Base-by-base conservation (phyloP, 2,113 vertebrate genomes). In the Tenebrosternarchus preto region DNA sequence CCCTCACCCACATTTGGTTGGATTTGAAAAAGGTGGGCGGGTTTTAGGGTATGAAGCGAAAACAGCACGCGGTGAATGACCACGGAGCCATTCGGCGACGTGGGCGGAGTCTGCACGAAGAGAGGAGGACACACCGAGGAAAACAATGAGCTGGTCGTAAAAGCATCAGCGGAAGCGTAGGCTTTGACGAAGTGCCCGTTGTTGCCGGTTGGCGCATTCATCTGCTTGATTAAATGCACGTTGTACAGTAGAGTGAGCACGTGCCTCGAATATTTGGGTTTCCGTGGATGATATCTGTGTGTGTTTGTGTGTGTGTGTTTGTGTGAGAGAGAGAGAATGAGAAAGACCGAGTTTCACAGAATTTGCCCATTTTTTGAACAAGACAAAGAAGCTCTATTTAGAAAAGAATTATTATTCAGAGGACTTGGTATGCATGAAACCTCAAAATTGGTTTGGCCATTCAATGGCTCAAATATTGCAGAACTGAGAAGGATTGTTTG, bases 271-370 rank as follows among this genome's bases (percentile, higher is more conserved):
- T 77, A 24, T 53, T 83, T 39, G n/a, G n/a, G 0, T 73, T 83
- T 83, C 82, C 73, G 55, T 75, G 53, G 79, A 78, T 16, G 25
- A 20, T 68, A 31, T 73, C 25, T 74, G 61, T 53, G 39, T 74
- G n/a, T 69, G 24, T 24, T 25, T 64, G n/a, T 55, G 15, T 79
- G 25, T 69, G 50, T 74, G 72, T 66, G 29, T 25, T 4, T 53
- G 53, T 46, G 25, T 24, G 24, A 7, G 7, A 59, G n/a, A 36
- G 11, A 61, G 29, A 72, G 85, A 36, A 85, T 60, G 5, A 36
- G 11, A 61, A 24, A n/a, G n/a, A n/a, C n/a, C n/a, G 50, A 67
- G 8, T 53, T 68, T 33, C 31, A 68, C 64, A 39, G 33, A 68
- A 39, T 56, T 33, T 73, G 68, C 60, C 25, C 15, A 73, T 33